Evolutionary conservation across 2,888 invertebrate species (phyloP), one percentile per base, ranked within the genome.

Genomic region (Habroteleia sp.): DNA sequence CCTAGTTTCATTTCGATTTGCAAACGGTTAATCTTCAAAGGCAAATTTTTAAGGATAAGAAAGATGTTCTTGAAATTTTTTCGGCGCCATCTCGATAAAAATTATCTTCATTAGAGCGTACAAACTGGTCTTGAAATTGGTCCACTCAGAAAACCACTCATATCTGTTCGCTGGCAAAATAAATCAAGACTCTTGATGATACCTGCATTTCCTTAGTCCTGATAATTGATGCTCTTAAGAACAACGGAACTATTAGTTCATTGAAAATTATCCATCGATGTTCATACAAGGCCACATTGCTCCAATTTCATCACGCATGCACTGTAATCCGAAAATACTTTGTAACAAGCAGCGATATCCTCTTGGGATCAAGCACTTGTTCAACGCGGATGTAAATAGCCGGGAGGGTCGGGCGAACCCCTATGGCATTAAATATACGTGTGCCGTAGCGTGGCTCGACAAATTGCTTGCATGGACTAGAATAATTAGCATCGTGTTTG

Each of bases 381-480:
- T 84, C 81, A 81, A 81, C 77, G 79, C 79, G 81, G 85, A 85
- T 85, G 85, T 84, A 86, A 86, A 85, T 86, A 86, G 80, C 86
- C 81, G 73, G 79, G 78, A 77, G 82, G 82, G 77, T 75, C 77
- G 66, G 52, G 73, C 76, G 74, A 77, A 80, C 77, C 80, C 81
- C 77, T 72, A 39, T 80, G 79, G 79, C 82, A 85, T 84, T 86
- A 83, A 86, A 86, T 81, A 82, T 82, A 82, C 80, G 82, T 81
- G 83, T 80, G 77, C 76, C 77, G 72, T 78, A 62, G 73, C 76
- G 74, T 79, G 81, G 77, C 80, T 77, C 84, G 85, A 86, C 86
- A 85, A 86, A 86, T 86, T 86, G 85, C 86, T 82, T 83, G 79
- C 83, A 83, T 85, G 83, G 83, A 81, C 84, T 84, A 84, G 84